A percentile compares a stretch with the other conserved stretches of the same genome.
These are phyloP conservation scores for Calyptommatus sinebrachiatus DNA, from an alignment of 2,113 vertebrate genomes.

Conservation along the genomic window DNA sequence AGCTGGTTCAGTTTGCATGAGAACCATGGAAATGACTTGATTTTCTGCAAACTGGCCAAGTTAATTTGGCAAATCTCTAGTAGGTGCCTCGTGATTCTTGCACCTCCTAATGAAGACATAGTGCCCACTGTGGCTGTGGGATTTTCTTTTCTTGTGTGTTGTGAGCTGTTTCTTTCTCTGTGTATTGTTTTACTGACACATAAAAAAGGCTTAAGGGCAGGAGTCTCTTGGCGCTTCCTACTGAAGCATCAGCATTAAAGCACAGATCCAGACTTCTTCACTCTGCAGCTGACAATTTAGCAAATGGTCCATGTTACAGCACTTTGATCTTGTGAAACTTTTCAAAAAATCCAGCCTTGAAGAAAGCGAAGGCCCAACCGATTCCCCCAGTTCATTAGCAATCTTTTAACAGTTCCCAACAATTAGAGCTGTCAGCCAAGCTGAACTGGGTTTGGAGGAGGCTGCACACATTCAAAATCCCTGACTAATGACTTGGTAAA, in stretches of 20 bases:
- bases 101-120: constrained; percentile 61
- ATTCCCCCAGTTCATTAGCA: constrained; percentile 82
- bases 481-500: constrained; percentile 88
- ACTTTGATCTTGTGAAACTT: constrained; percentile 84
- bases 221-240: constrained; percentile 50
- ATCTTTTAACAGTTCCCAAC: constrained; percentile 83
- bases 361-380: constrained; percentile 73
- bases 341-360: constrained; percentile 75
- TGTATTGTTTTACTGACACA: constrained; percentile 69
- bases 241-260: constrained; percentile 64
- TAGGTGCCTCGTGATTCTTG: constrained; percentile 14
- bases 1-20: no score
- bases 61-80: no score
- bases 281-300: constrained; percentile 74
- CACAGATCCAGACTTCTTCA: constrained; percentile 65
- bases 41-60: no score
- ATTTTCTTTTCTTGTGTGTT: constrained; percentile 36
- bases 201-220: constrained; percentile 61
- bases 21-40: no score
- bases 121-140: constrained; percentile 30
- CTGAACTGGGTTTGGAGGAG: constrained; percentile 56
- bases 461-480: constrained; percentile 70
- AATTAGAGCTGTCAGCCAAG: constrained; percentile 80
- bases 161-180: constrained; percentile 53
- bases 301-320: constrained; percentile 72